Conservation (phyloP, 2,888 invertebrate genomes). For the Hemistola chrysoprasaria region DNA sequence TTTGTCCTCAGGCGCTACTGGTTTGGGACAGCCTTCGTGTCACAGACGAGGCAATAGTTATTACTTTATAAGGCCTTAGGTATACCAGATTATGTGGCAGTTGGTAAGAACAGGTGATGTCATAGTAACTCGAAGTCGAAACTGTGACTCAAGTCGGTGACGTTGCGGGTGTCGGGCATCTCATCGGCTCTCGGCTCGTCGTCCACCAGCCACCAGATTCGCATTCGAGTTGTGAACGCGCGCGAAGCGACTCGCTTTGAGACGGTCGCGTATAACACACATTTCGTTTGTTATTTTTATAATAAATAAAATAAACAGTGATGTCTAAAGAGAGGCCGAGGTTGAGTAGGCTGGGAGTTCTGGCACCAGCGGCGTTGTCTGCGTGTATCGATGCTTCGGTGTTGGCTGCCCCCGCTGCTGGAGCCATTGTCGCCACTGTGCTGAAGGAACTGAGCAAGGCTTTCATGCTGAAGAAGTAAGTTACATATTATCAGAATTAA, state of each 20-base stretch:
- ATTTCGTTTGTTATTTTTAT: too few relatives aligned
- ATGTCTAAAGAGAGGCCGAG: conserved; percentile 65
- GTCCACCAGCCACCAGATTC: conserved; percentile 3
- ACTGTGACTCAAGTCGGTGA: background rate
- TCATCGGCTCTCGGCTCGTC: too few relatives aligned
- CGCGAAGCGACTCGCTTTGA: conserved; percentile 75
- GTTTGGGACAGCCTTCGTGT: too few relatives aligned
- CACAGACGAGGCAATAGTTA: too few relatives aligned
- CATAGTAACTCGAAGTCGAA: background rate
- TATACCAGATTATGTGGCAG: too few relatives aligned
- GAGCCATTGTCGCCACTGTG: conserved; percentile 73
- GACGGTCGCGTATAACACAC: conserved; percentile 57
- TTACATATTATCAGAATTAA: too few relatives aligned
- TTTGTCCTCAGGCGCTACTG: too few relatives aligned
- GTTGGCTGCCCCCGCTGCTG: conserved; percentile 72
- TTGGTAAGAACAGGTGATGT: too few relatives aligned
- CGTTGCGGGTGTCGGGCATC: too few relatives aligned
- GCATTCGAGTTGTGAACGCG: conserved; percentile 61
- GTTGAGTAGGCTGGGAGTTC: conserved; percentile 65
- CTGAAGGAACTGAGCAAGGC: conserved; percentile 76
- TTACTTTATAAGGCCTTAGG: too few relatives aligned
- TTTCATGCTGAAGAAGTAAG: conserved; percentile 77
- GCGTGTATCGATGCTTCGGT: conserved; percentile 76
- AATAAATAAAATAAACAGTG: conserved; percentile 28
- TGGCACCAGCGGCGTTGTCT: conserved; percentile 71